These are phyloP conservation scores for Catostylus mosaicus DNA, from an alignment of 30 jellyfish, hydroid and myxozoan genomes.

Conservation along the genomic window DNA sequence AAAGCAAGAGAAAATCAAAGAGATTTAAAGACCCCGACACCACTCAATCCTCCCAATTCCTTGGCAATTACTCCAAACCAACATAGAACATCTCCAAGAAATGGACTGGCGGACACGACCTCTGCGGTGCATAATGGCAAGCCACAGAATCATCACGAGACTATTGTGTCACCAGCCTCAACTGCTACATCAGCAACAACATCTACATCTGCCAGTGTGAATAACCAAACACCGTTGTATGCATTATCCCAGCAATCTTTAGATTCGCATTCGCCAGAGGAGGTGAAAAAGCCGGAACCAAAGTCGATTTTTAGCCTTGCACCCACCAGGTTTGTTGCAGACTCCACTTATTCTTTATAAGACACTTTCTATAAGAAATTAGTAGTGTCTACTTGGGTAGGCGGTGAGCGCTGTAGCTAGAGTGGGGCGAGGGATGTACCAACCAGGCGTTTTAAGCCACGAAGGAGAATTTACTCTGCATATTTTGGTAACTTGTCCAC, in stretches of 20 bases:
- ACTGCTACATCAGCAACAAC: conserved; percentile 69
- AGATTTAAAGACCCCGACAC: conserved; percentile 44
- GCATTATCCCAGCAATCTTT: conserved; percentile 66
- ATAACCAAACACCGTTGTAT: conserved; percentile 33
- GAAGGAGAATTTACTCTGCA: too few species aligned
- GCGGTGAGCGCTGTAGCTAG: too few species aligned
- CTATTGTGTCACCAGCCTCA: conserved; percentile 21
- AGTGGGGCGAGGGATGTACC: too few species aligned
- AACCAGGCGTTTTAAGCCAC: too few species aligned
- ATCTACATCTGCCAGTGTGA: conserved; percentile 40
- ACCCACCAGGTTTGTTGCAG: conserved; percentile 76
- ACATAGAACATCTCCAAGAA: conserved; percentile 3
- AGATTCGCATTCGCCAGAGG: conserved; percentile 81
- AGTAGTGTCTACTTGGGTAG: too few species aligned
- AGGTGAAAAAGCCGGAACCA: conserved; percentile 48
- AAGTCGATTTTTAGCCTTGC: conserved; percentile 73
- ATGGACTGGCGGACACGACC: neutral
- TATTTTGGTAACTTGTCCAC: too few species aligned
- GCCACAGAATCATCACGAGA: neutral
- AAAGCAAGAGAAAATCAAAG: neutral
- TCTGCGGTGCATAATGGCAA: neutral
- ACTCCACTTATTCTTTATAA: too few species aligned
- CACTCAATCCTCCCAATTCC: conserved; percentile 42
- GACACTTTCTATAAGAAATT: too few species aligned
- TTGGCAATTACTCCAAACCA: conserved; percentile 8